Percentiles rank a stretch among this genome's conserved stretches.
phyloP scores from a whole-genome alignment of 2,888 invertebrate genomes.

The Odontomyia ornata region DNA sequence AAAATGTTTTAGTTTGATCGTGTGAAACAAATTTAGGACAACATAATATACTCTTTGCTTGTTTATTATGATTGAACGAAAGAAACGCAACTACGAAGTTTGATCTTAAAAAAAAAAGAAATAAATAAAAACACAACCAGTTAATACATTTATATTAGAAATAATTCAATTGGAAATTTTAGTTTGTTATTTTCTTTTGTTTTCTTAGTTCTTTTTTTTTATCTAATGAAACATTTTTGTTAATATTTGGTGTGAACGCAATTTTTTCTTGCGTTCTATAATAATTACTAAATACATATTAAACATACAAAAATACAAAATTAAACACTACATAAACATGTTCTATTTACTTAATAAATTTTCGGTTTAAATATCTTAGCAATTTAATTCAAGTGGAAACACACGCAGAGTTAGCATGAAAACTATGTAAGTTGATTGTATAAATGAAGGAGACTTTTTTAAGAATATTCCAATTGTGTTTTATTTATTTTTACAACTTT shows the following conservation, averaged over 20 bases:
- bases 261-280: constrained; percentile 39
- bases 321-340: constrained; percentile 6
- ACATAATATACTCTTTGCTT: neutral
- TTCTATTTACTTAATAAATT: constrained; percentile 35
- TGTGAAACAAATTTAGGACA: too few species aligned
- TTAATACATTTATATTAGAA: neutral
- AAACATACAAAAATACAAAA: constrained; percentile 3
- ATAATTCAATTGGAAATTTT: neutral
- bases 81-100: neutral
- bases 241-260: constrained; percentile 26
- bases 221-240: constrained; percentile 7
- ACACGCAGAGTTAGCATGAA: constrained; percentile 5
- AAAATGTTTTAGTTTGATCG: too few species aligned
- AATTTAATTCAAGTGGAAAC: neutral
- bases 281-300: neutral
- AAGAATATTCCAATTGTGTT: constrained; percentile 7
- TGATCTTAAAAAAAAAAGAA: neutral
- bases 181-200: neutral
- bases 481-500: too few species aligned
- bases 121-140: neutral
- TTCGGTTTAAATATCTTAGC: constrained; percentile 25
- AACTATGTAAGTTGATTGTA: constrained; percentile 29
- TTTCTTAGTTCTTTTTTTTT: constrained; percentile 12
- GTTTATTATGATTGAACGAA: neutral
- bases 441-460: constrained; percentile 37